Evolutionary conservation across 2,797 vertebrate genomes (phyloP).

Genomic region (Arctocebus calabarensis): DNA sequence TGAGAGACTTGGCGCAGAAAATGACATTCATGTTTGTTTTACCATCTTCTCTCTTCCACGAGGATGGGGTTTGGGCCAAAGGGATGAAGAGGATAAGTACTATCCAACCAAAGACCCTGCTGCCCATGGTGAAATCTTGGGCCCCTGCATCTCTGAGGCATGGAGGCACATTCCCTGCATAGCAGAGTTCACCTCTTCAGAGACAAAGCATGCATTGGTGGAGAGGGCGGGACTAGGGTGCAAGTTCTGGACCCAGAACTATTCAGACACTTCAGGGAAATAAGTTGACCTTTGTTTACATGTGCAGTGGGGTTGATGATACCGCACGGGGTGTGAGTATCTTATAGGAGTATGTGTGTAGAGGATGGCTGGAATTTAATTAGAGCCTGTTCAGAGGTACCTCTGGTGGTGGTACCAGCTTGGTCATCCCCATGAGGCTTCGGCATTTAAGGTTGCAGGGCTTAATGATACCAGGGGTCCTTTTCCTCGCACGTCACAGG

Average conservation of each 20-base stretch:
- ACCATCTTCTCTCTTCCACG: neutral
- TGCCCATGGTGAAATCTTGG: neutral
- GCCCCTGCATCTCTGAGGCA: neutral
- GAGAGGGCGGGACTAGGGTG: accelerated
- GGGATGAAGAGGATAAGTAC: neutral
- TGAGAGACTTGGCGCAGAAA: neutral
- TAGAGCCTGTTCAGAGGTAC: neutral
- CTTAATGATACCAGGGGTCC: accelerated
- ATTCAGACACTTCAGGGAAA: neutral
- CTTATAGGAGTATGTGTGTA: accelerated
- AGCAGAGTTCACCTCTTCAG: neutral
- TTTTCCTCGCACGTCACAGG: neutral
- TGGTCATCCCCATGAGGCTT: neutral
- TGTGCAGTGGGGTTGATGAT: neutral
- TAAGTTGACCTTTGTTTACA: neutral
- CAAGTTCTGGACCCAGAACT: neutral
- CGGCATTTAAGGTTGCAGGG: neutral
- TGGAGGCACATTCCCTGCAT: neutral
- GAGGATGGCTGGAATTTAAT: neutral
- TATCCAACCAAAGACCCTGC: neutral
- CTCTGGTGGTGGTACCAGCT: neutral
- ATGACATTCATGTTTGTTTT: neutral
- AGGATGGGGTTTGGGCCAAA: conserved; percentile 39
- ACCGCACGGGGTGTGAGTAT: neutral
- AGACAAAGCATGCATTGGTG: neutral